Evolutionary conservation across 2,113 vertebrate genomes (phyloP).

Genomic region (Typhlomys cinereus): DNA sequence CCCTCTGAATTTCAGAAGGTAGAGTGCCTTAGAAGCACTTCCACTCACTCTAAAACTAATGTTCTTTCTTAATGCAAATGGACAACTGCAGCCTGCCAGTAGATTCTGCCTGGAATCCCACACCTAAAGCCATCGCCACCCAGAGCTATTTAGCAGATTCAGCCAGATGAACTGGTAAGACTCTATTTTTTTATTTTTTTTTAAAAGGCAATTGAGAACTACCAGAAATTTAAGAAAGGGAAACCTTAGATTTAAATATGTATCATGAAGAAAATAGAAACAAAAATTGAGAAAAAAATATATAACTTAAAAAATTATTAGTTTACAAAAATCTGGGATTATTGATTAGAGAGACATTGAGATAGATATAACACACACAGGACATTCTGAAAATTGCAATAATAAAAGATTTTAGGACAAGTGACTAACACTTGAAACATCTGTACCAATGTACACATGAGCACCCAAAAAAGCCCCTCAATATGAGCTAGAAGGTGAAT

Average conservation of each 20-base stretch:
- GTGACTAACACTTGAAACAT: background rate
- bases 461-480: background rate
- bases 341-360: too few species aligned
- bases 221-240: background rate
- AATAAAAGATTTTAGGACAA: constrained; percentile 21
- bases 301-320: constrained; percentile 32
- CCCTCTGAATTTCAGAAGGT: background rate
- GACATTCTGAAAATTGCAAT: constrained; percentile 11
- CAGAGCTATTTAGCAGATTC: background rate
- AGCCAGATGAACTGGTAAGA: background rate
- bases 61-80: background rate
- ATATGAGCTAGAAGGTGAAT: background rate
- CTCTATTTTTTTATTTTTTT: background rate
- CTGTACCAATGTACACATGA: background rate
- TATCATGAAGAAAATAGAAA: background rate
- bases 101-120: background rate
- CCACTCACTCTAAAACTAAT: background rate
- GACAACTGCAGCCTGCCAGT: background rate
- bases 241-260: background rate
- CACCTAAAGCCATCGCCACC: background rate
- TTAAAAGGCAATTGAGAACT: background rate
- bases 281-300: background rate
- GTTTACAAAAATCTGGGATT: background rate
- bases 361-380: background rate
- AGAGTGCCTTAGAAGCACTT: background rate